Conservation (phyloP, 2,113 vertebrate species). For the Hippolais icterina region DNA sequence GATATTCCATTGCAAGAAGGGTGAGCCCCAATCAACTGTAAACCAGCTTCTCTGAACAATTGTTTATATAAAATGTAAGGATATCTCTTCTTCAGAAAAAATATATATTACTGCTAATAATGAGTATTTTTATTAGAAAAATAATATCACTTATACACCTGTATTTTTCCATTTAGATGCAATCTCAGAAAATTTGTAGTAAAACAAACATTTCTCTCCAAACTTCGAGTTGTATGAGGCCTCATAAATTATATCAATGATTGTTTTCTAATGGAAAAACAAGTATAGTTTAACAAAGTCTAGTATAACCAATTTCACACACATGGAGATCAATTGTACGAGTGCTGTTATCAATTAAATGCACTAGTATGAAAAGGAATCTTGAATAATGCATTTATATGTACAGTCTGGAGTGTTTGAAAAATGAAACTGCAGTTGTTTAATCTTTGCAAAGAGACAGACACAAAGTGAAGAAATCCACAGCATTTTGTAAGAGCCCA, state of each 20-base stretch:
- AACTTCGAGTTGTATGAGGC: neutral
- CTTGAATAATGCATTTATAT: neutral
- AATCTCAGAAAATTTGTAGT: neutral
- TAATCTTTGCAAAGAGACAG: neutral
- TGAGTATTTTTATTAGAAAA: neutral
- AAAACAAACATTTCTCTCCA: neutral
- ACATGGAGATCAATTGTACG: neutral
- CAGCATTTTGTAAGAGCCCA: neutral
- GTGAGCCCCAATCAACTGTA: neutral
- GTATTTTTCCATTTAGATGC: neutral
- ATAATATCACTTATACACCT: neutral
- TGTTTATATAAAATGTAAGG: neutral
- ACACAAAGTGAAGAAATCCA: neutral
- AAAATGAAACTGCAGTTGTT: neutral
- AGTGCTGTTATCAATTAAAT: neutral
- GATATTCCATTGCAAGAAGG: neutral
- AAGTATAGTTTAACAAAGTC: too few relatives aligned
- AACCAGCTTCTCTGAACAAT: neutral
- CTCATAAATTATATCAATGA: neutral
- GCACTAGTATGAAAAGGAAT: neutral
- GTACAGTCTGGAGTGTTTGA: neutral
- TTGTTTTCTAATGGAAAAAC: neutral
- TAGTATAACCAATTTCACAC: neutral
- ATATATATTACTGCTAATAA: neutral
- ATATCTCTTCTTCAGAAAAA: neutral